These are phyloP conservation scores for Noctua pronuba DNA, from an alignment of 2,888 invertebrate species.

Conservation along the genomic window DNA sequence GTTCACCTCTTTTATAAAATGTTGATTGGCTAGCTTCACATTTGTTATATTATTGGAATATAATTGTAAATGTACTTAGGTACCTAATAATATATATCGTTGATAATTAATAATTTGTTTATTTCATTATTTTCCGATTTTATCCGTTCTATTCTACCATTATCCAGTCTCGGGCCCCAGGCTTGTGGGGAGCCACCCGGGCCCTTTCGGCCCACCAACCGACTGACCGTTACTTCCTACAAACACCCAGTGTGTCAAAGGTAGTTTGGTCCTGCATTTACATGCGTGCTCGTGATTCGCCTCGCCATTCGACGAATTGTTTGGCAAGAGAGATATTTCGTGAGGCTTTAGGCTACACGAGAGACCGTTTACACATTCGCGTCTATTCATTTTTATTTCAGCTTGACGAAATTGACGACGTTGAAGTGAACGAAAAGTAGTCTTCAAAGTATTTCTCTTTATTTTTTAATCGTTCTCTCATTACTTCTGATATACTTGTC, in stretches of 20 bases:
- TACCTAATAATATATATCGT: too few relatives aligned
- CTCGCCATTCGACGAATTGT: background rate
- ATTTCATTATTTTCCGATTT: too few relatives aligned
- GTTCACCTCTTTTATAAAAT: too few relatives aligned
- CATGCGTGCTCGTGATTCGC: background rate
- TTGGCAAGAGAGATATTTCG: background rate
- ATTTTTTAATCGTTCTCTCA: background rate
- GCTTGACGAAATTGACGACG: background rate
- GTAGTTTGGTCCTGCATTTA: background rate
- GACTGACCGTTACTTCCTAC: background rate
- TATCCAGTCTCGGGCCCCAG: too few relatives aligned
- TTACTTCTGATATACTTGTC: background rate
- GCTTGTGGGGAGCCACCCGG: too few relatives aligned
- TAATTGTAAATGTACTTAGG: too few relatives aligned
- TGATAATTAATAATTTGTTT: too few relatives aligned
- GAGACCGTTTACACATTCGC: background rate
- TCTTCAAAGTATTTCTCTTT: background rate
- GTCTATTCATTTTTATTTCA: background rate
- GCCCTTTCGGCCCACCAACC: too few relatives aligned
- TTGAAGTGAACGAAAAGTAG: background rate
- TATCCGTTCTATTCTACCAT: too few relatives aligned
- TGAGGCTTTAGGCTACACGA: background rate
- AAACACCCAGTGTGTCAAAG: slow-evolving; percentile 3
- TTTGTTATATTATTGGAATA: too few relatives aligned
- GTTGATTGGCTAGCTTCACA: too few relatives aligned